Evolutionary conservation across 2,888 invertebrate genomes (phyloP), one percentile per base, ranked within the genome.

Genomic region (Hydrotaea diabolus): DNA sequence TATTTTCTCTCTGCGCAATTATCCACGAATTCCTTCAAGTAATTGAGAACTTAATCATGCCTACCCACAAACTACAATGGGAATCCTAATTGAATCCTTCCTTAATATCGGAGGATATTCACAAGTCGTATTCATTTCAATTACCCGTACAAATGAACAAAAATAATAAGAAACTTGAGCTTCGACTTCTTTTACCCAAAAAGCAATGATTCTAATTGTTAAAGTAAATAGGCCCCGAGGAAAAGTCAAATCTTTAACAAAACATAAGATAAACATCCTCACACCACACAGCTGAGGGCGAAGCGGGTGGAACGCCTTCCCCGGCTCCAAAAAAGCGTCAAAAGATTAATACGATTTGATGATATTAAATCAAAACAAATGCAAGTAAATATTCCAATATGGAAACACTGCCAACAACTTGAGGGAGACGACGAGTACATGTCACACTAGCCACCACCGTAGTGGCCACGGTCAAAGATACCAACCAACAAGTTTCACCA

Each of bases 281-380:
- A 8, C n/a, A 49, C 2, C 49, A 49, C 1, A 21, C 11, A 55
- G 17, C 2, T 21, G 19, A 17, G 17, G n/a, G 57, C 21, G 5
- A 13, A 23, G 21, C 4, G 59, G 21, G 23, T 59, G 59, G 23
- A 59, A 59, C 11, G 15, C 26, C 1, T 15, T 15, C 23, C 77
- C 77, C 17, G 21, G n/a, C 49, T 49, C 49, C n/a, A 15, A 49
- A 2, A 43, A 43, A 82, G 39, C 39, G 31, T 7, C n/a, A n/a
- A 31, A 55, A 77, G 72, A 80, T 69, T 81, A 69, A 69, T 69
- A 69, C 23, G 49, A 81, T 64, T 43, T 64, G 15, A 76, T 55
- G 78, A 73, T 59, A 79, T 82, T 82, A 79, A 85, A 82, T 81
- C 85, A 82, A 79, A 85, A 74, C 62, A 80, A 80, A 73, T 55